Base-by-base conservation (phyloP, 2,113 vertebrate genomes). In the Macroglossus sobrinus region DNA sequence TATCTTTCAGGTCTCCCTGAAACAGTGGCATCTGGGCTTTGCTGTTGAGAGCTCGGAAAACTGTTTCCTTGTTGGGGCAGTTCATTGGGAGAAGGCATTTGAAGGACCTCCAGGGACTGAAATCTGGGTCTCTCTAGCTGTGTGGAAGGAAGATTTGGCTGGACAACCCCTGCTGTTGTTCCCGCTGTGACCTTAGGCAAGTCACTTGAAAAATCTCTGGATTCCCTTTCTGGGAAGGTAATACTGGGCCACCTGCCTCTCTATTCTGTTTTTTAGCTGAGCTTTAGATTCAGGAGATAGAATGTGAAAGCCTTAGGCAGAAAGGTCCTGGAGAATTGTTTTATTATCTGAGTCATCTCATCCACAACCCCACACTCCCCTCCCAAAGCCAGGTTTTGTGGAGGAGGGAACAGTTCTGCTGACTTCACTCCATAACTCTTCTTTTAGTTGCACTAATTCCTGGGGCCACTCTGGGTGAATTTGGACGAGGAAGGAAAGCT, bases 281-380 rank as follows among this genome's bases (percentile, higher is more conserved):
- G 61, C 61, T 72, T 76, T 92, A 91, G 96, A 84, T 96, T 72
- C 87, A 84, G 69, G 38, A 91, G 66, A 93, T 43, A 68, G 79
- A 84, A 78, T 35, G 47, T 35, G 57, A 81, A 50, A 35, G 75
- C 63, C 50, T 90, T 24, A 84, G 88, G 91, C 87, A 6, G 57
- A 79, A 80, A 85, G 38, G n/a, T 74, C 66, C 57, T 38, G 45
- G 47, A 86, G 35, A 84, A 35, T 28, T 10, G 11, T 30, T 8
- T 76, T 76, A 30, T 61, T 45, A 38, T 95, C 57, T 63, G 93
- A 75, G 43, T 86, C 82, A 87, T 87, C 33, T 57, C 3, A 5
- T 47, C 57, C 33, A 38, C 69, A 35, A 10, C 55, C 57, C 71
- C 24, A 7, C 1, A 9, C 40, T 80, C 35, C 21, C 47, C 47